These are phyloP conservation scores for Agrotis ipsilon DNA, from an alignment of 2,888 invertebrate species.

Conservation along the genomic window DNA sequence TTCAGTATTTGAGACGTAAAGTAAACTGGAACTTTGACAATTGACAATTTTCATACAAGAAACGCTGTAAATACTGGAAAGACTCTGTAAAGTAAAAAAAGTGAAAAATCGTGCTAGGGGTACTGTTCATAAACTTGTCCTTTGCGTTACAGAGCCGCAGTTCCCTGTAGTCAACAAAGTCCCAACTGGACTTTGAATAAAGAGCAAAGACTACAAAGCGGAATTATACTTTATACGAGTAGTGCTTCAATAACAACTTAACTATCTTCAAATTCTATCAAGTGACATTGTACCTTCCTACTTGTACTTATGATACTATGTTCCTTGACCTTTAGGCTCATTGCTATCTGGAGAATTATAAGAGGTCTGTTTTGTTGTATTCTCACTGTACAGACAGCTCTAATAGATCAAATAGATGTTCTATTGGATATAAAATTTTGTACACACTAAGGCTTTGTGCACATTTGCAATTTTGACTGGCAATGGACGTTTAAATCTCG, in stretches of 20 bases:
- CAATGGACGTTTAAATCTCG: no score
- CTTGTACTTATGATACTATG: conserved; percentile 36
- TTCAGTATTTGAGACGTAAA: no score
- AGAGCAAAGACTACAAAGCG: conserved; percentile 10
- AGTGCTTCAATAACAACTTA: conserved; percentile 13
- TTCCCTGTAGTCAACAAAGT: no score
- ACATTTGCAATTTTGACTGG: no score
- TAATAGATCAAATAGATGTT: conserved; percentile 34
- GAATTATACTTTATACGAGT: conserved; percentile 1
- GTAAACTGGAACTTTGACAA: no score
- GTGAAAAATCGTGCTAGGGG: no score
- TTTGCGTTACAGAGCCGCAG: no score
- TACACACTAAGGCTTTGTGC: not conserved
- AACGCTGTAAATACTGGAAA: no score
- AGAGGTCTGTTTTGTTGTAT: conserved; percentile 30
- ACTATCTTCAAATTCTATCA: conserved; percentile 15
- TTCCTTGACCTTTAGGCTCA: conserved; percentile 63
- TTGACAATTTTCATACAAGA: no score
- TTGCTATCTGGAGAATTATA: conserved; percentile 46
- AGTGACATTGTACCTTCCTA: conserved; percentile 41
- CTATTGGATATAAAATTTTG: conserved; percentile 14
- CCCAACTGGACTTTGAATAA: conserved; percentile 8
- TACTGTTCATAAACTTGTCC: no score
- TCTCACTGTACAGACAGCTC: conserved; percentile 35
- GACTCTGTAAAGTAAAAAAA: no score